Evolutionary conservation across 2,113 vertebrate genomes (phyloP).

Genomic region (Pleuronectes platessa): DNA sequence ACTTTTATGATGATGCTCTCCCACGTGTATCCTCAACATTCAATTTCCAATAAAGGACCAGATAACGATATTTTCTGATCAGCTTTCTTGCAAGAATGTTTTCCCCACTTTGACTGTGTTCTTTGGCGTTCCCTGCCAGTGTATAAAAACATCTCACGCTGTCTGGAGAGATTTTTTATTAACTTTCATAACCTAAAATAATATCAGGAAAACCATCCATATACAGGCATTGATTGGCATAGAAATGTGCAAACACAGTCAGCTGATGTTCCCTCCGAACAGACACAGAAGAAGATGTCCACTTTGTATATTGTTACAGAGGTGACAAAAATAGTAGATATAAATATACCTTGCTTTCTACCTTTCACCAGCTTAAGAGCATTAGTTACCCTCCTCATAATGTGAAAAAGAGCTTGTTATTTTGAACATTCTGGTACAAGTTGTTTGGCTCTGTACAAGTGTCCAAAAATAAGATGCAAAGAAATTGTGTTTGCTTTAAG

Average conservation of each 20-base stretch:
- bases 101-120: conserved; percentile 17
- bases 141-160: conserved; percentile 51
- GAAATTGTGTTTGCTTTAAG: conserved; percentile 54
- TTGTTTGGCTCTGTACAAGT: conserved; percentile 63
- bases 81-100: conserved; percentile 1
- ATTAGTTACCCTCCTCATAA: conserved; percentile 23
- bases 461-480: conserved; percentile 69
- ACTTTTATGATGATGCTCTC: background rate
- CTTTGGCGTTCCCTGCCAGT: conserved; percentile 18
- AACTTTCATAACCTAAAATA: conserved; percentile 91
- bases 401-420: conserved; percentile 2
- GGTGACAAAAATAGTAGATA: conserved; percentile 48
- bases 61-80: background rate
- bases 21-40: background rate
- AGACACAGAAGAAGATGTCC: conserved; percentile 33
- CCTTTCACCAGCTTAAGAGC: conserved; percentile 21
- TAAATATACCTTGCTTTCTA: conserved; percentile 60
- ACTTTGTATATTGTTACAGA: conserved; percentile 47
- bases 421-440: conserved; percentile 54
- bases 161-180: conserved; percentile 74
- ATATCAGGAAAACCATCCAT: conserved; percentile 91
- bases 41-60: background rate
- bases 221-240: conserved; percentile 89
- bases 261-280: conserved; percentile 9
- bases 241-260: conserved; percentile 80